Evolutionary conservation across 1,140 invertebrate genomes (phyloP), one percentile per base, ranked within the genome.

Genomic region (Conus ventricosus): DNA sequence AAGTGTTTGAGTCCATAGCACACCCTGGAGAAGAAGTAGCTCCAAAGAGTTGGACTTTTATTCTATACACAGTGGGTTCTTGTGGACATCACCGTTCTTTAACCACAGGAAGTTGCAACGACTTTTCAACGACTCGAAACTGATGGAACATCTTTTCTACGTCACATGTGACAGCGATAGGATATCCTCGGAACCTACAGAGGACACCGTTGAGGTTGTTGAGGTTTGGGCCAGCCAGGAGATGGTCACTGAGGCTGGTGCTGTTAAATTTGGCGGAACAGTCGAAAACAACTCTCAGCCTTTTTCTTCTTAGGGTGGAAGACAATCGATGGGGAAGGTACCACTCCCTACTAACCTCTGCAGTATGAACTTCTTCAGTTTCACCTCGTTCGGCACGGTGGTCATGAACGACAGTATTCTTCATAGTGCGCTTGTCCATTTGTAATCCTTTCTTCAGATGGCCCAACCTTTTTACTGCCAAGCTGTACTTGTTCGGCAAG

Each of bases 191-290:
- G 25, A 92, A 92, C 86, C 91, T 90, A 39, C 85, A 90, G 0
- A 92, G 67, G 4, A 92, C 90, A 1, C 92, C 91, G 57, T 82
- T 54, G 7, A 92, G 71, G 39, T 92, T 92, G 5, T 88, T 91
- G 6, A 91, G 87, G 81, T 92, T 90, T n/a, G 91, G 92, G n/a
- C 90, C 92, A n/a, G 76, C 89, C 0, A 91, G 71, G 17, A 92
- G 53, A 85, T 92, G 89, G 11, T 91, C 84, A 85, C 94, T 95
- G 0, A 94, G 84, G 13, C 90, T 92, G 6, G 83, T 82, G 60
- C 89, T 90, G 6, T 85, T 57, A 71, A 27, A 67, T 53, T 67
- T 82, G 11, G 83, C 87, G 60, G 84, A 89, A 25, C 53, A 90
- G 87, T 87, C 90, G 85, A 85, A 92, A 51, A 87, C 91, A 86